phyloP scores from a whole-genome alignment of 1,140 invertebrate genomes.

The Drosophila paulistorum region DNA sequence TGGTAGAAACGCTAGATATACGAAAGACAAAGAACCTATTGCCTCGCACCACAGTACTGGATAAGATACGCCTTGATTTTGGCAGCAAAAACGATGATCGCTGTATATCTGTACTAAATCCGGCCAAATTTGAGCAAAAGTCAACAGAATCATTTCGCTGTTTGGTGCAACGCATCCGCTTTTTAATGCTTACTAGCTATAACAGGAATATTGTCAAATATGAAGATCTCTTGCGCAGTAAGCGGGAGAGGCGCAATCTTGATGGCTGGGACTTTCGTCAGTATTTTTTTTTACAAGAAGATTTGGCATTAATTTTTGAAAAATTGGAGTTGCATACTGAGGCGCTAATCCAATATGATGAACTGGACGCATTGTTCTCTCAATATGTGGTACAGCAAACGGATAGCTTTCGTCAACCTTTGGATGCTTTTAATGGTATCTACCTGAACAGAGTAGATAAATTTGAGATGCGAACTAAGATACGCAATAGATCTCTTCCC shows the following conservation, averaged over 20 bases:
- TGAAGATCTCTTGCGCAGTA: slow-evolving; percentile 95
- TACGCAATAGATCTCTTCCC: slow-evolving; percentile 86
- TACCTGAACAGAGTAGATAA: slow-evolving; percentile 88
- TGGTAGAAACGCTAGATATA: slow-evolving; percentile 96
- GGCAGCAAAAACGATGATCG: slow-evolving; percentile 94
- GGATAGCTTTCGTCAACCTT: slow-evolving; percentile 90
- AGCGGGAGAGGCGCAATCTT: slow-evolving; percentile 95
- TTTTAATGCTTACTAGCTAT: slow-evolving; percentile 93
- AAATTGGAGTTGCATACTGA: slow-evolving; percentile 97
- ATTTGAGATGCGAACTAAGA: slow-evolving; percentile 87
- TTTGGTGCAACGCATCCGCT: slow-evolving; percentile 91
- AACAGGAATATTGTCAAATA: slow-evolving; percentile 93
- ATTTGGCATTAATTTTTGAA: slow-evolving; percentile 96
- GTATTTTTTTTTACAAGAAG: slow-evolving; percentile 97
- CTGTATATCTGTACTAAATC: slow-evolving; percentile 95
- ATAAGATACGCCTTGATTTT: slow-evolving; percentile 97
- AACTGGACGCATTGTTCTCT: slow-evolving; percentile 97
- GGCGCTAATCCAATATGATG: slow-evolving; percentile 98
- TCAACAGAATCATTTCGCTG: slow-evolving; percentile 95
- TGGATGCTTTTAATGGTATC: slow-evolving; percentile 93
- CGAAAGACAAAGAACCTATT: slow-evolving; percentile 96
- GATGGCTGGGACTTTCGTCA: slow-evolving; percentile 96
- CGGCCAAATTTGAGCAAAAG: slow-evolving; percentile 93
- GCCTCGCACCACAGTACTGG: slow-evolving; percentile 95
- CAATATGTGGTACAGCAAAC: slow-evolving; percentile 94